Percentiles rank a stretch among this genome's conserved stretches.
Conservation (phyloP, 2,797 vertebrate genomes). For the Sebastes diploproa region DNA sequence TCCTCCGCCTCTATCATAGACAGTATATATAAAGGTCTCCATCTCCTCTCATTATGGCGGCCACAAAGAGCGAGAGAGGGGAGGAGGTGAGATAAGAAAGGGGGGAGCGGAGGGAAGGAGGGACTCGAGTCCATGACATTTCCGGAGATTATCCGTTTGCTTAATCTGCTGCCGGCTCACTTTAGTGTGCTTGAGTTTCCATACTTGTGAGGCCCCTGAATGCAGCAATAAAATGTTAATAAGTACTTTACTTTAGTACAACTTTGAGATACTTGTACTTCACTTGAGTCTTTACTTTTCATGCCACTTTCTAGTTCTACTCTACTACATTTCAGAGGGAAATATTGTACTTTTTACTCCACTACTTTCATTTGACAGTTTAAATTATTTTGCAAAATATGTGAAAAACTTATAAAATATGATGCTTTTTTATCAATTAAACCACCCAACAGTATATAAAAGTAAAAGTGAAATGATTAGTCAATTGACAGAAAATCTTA, state of each 20-base stretch:
- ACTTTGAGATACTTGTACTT: neutral
- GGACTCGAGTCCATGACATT: slow-evolving; percentile 18
- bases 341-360: neutral
- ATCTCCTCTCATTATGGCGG: neutral
- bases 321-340: neutral
- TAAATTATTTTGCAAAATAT: neutral
- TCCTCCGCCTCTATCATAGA: neutral
- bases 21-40: neutral
- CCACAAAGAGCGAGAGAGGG: neutral
- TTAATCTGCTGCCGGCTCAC: slow-evolving; percentile 37
- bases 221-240: neutral
- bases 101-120: neutral
- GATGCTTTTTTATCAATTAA: neutral
- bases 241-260: no score
- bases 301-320: neutral
- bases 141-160: slow-evolving; percentile 44
- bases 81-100: neutral
- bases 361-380: neutral
- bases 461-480: neutral
- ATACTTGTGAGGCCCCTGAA: neutral
- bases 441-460: neutral
- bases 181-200: neutral
- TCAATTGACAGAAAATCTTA: no score
- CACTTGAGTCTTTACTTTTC: neutral
- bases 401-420: neutral